phyloP scores from a whole-genome alignment of 2,797 vertebrate genomes.

The Propithecus perrieri region DNA sequence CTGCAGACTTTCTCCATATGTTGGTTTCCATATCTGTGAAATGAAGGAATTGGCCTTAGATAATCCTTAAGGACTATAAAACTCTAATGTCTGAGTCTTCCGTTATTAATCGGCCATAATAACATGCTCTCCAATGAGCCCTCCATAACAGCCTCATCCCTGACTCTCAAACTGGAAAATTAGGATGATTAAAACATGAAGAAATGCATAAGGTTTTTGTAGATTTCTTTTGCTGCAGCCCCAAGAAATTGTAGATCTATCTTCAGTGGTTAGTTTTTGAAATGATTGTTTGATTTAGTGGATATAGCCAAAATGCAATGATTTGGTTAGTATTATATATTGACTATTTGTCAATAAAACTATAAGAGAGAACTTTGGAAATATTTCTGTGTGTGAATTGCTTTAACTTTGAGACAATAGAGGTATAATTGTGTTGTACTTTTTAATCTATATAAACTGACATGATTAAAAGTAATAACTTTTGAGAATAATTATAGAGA shows the following conservation, averaged over 20 bases:
- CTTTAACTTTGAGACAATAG: slow-evolving; percentile 8
- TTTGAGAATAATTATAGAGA: slow-evolving; percentile 66
- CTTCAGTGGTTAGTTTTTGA: background rate
- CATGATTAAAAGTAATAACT: slow-evolving; percentile 72
- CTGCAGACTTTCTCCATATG: background rate
- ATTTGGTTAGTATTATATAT: slow-evolving; percentile 38
- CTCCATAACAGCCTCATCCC: background rate
- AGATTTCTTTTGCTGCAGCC: background rate
- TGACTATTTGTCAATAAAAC: slow-evolving; percentile 22
- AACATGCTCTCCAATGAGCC: background rate
- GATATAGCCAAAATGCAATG: background rate
- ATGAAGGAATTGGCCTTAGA: background rate
- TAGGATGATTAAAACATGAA: background rate
- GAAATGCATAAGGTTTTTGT: background rate
- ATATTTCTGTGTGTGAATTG: slow-evolving; percentile 8
- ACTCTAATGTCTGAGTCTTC: background rate
- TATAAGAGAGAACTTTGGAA: slow-evolving; percentile 23
- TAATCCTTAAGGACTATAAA: background rate
- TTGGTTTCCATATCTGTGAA: background rate
- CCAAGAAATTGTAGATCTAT: background rate
- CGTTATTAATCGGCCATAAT: background rate
- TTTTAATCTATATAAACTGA: slow-evolving; percentile 65
- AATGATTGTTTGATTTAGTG: background rate
- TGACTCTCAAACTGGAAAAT: slow-evolving; percentile 8
- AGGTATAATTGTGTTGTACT: slow-evolving; percentile 28